Evolutionary conservation across 2,888 invertebrate species (phyloP), one percentile per base, ranked within the genome.

Genomic region (Ormyrus nitidulus): DNA sequence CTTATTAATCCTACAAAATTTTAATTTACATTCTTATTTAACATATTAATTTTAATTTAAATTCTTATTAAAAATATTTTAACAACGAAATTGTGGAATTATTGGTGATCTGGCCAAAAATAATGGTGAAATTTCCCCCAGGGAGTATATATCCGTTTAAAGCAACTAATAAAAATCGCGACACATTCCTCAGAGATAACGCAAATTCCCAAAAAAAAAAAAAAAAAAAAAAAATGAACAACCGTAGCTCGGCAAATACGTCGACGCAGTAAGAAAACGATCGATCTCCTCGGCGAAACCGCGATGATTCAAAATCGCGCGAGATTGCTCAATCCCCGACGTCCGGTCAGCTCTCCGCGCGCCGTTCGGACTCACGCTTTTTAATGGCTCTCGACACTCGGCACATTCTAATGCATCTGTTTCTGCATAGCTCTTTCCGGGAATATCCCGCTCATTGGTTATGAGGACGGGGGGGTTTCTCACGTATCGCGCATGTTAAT

Each of bases 361-460:
- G 2, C 34, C 34, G 34, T 4, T 34, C 34, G 34, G 34, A 53
- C 46, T 49, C 46, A 58, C 46, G 53, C 19, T 46, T 51, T 56
- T 66, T 68, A 64, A 74, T 46, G 62, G 44, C 13, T 34, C 19
- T 6, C 48, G 48, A 9, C n/a, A 19, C 19, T 58, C 48, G 69
- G 9, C 48, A 7, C 13, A 74, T 74, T 74, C 48, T 53, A 56
- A 74, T 74, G 74, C 48, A 48, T 34, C 34, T 13, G 34, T 13
- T 46, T 54, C 11, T 75, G 13, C 70, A 58, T 9, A 34, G 3
- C 5, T 6, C 6, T 10, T 77, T 77, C 77, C 34, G 49, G 44
- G 77, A 77, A 77, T 69, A 46, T 44, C 70, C 44, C n/a, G 64
- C 49, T 64, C 58, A 62, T 62, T 48, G 34, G 34, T 34, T 34